A percentile compares a stretch with the other conserved stretches of the same genome.
Conservation (phyloP, 2,888 invertebrate genomes). For the Cordylochernes scorpioides region DNA sequence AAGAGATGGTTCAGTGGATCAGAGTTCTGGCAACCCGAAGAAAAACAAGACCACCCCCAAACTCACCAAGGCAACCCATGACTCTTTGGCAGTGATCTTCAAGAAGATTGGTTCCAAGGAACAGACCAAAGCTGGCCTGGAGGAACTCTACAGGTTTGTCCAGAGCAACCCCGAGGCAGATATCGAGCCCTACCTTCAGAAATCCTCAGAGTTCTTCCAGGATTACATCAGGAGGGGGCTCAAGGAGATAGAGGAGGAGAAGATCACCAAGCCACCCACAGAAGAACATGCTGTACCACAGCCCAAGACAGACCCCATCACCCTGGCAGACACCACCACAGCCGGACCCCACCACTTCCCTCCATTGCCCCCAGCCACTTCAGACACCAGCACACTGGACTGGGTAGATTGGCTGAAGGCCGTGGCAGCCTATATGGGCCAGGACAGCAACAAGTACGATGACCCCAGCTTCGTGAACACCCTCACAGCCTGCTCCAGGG, state of each 20-base stretch:
- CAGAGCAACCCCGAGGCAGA: conserved; percentile 57
- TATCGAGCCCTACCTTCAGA: conserved; percentile 52
- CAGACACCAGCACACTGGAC: conserved; percentile 11
- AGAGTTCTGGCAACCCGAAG: conserved; percentile 6
- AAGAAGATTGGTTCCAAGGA: conserved; percentile 70
- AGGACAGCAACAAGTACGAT: conserved; percentile 9
- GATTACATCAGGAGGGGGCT: conserved; percentile 55
- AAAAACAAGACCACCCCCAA: conserved; percentile 7
- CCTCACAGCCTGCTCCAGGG: conserved; percentile 3
- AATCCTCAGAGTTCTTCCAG: conserved; percentile 57
- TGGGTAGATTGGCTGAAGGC: conserved; percentile 11
- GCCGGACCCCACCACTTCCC: conserved; percentile 6
- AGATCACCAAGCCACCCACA: conserved; percentile 12
- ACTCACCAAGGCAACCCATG: conserved; percentile 33
- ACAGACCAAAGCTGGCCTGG: conserved; percentile 47
- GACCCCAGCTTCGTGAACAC: conserved; percentile 7
- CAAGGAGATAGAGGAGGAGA: conserved; percentile 31
- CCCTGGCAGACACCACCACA: conserved; percentile 3
- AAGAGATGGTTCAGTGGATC: neutral
- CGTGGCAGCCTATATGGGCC: conserved; percentile 10
- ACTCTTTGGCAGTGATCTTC: conserved; percentile 59
- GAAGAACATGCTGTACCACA: conserved; percentile 1
- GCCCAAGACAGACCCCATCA: conserved; percentile 1
- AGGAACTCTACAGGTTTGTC: conserved; percentile 47
- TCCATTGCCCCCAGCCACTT: conserved; percentile 8